Base-by-base conservation (phyloP, 1,140 invertebrate genomes). In the Ladona fulva region DNA sequence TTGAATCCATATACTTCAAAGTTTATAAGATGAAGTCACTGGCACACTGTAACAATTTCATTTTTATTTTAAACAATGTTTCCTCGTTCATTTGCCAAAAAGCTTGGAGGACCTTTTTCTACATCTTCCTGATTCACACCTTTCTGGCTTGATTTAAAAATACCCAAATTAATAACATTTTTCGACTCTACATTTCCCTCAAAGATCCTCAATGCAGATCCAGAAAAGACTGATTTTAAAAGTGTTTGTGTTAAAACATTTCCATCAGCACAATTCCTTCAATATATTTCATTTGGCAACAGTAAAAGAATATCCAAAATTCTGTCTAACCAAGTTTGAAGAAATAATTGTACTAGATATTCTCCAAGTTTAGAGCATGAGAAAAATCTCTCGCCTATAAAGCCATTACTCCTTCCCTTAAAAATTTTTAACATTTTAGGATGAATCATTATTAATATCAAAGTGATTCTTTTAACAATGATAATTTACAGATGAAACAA, bases 301-400 rank as follows among this genome's bases (percentile, higher is more conserved):
- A 66, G 52, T 66, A 66, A 66, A 66, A 66, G 52, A 66, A 66
- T 66, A 66, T 66, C 52, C 52, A 66, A 66, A 66, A 66, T 19
- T 66, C 52, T 66, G 52, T 22, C 52, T 66, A 66, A 66, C 52
- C 52, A 66, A 66, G 52, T 19, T 16, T 66, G 14, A 22, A 66
- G 52, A 66, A 66, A 66, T 66, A 66, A 66, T 66, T 66, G 52
- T 66, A 66, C 52, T 66, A 66, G 52, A 66, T 22, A 66, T 66
- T 66, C 52, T 66, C 52, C 14, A 66, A 66, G 52, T 66, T 66
- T 19, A 66, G 14, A 22, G 52, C 52, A 19, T 66, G 52, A 66
- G 52, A 66, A 66, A 66, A 66, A 37, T 22, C n/a, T 66, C 52
- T 66, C 52, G n/a, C n/a, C n/a, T 66, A 66, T 66, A 66, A 37